Conservation (phyloP, 2,797 vertebrate genomes). For the Hyperoplus immaculatus region DNA sequence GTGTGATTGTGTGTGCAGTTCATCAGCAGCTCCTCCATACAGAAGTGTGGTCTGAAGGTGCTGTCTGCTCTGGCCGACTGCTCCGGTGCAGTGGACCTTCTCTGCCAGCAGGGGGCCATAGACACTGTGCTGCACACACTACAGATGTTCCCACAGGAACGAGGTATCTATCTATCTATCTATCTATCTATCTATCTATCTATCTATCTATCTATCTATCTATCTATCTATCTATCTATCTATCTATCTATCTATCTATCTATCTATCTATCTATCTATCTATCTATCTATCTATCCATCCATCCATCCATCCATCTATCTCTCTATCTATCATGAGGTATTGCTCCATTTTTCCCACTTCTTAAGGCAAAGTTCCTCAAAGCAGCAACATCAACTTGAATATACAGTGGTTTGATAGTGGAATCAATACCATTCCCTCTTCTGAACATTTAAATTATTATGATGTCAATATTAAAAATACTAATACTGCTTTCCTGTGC, state of each 20-base stretch:
- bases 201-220: not conserved
- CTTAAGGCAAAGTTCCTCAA: not conserved
- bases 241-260: too few species aligned
- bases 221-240: too few species aligned
- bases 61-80: constrained; percentile 88
- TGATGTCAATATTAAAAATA: not conserved
- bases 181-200: too few species aligned
- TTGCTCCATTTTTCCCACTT: not conserved
- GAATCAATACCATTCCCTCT: not conserved
- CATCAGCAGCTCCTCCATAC: constrained; percentile 89
- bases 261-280: constrained; percentile 51
- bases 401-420: not conserved
- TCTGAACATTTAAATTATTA: not conserved
- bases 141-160: constrained; percentile 92
- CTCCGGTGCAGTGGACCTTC: constrained; percentile 89
- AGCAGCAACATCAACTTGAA: not conserved
- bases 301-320: too few species aligned
- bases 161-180: constrained; percentile 81
- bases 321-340: not conserved
- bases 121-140: constrained; percentile 92
- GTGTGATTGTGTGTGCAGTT: constrained; percentile 82
- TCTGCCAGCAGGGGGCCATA: constrained; percentile 92
- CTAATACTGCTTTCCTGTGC: not conserved
- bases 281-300: too few species aligned
- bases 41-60: constrained; percentile 90